Conservation (phyloP, 2,797 vertebrate species). For the Peromyscus nudipes region DNA sequence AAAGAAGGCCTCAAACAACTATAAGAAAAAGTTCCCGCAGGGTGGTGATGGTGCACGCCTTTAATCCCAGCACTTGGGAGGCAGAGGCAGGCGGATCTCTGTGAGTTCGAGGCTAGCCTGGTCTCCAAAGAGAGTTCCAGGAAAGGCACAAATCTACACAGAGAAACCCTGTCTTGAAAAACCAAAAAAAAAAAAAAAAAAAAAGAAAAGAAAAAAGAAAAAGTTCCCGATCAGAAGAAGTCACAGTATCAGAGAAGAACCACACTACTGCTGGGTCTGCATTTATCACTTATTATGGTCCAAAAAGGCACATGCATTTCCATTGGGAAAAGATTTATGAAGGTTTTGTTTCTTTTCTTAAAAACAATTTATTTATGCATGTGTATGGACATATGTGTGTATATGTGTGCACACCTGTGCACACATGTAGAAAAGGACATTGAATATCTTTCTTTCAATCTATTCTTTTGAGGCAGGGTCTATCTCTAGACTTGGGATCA, state of each 20-base stretch:
- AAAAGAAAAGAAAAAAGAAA: background rate
- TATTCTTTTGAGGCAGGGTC: background rate
- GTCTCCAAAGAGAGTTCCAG: too few relatives aligned
- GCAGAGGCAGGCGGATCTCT: too few relatives aligned
- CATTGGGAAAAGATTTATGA: background rate
- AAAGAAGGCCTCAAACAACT: background rate
- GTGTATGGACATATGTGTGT: background rate
- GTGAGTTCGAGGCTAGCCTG: too few relatives aligned
- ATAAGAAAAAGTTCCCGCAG: background rate
- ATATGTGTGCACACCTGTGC: background rate
- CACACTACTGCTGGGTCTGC: too few relatives aligned
- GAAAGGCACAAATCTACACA: too few relatives aligned
- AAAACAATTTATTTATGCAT: background rate
- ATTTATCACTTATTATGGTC: background rate
- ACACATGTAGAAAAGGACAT: background rate
- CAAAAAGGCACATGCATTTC: background rate
- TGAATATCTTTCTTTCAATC: background rate
- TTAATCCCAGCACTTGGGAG: too few relatives aligned
- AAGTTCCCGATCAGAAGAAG: background rate
- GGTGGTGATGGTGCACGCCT: too few relatives aligned
- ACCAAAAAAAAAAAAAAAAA: too few relatives aligned
- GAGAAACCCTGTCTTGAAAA: too few relatives aligned
- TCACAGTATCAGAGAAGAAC: background rate
- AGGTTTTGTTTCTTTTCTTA: background rate
- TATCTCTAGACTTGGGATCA: background rate